phyloP scores from a whole-genome alignment of 2,113 vertebrate species.

The Tenrec ecaudatus region DNA sequence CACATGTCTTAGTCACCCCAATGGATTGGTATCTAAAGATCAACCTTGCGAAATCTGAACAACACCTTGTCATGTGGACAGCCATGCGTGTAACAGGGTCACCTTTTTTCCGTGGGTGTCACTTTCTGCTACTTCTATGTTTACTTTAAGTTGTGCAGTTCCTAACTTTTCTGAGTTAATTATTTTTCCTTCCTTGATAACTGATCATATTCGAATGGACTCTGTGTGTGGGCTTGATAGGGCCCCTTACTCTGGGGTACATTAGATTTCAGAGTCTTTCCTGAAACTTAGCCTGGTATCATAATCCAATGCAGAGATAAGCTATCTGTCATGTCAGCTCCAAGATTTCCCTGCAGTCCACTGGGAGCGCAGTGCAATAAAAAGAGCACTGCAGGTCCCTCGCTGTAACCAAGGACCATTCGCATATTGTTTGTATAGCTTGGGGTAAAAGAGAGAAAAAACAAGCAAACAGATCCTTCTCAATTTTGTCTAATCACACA shows the following conservation, averaged over 20 bases:
- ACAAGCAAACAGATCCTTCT: slow-evolving; percentile 78
- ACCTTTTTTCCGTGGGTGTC: slow-evolving; percentile 12
- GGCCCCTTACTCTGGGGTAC: slow-evolving; percentile 56
- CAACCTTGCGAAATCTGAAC: background rate
- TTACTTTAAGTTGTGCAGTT: slow-evolving; percentile 38
- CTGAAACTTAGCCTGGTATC: slow-evolving; percentile 10
- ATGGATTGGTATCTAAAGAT: background rate
- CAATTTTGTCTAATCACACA: slow-evolving; percentile 76
- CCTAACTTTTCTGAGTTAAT: slow-evolving; percentile 62
- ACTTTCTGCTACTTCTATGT: slow-evolving; percentile 17
- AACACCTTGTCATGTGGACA: background rate
- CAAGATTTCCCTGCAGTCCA: slow-evolving; percentile 77
- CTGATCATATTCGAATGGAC: slow-evolving; percentile 10
- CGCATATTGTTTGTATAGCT: slow-evolving; percentile 71
- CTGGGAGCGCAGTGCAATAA: slow-evolving; percentile 72
- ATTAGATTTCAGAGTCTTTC: slow-evolving; percentile 66
- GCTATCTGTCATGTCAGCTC: slow-evolving; percentile 77
- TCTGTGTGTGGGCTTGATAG: slow-evolving; percentile 39
- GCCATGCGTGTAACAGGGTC: fast-evolving
- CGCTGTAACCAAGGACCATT: slow-evolving; percentile 82
- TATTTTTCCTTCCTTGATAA: slow-evolving; percentile 43
- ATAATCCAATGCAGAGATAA: slow-evolving; percentile 54
- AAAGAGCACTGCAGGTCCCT: slow-evolving; percentile 66
- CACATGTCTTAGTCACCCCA: background rate
- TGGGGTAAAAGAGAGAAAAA: slow-evolving; percentile 70